A percentile compares a stretch with the other conserved stretches of the same genome.
Evolutionary conservation across 2,797 vertebrate species (phyloP).

Genomic region (Pristis pectinata): DNA sequence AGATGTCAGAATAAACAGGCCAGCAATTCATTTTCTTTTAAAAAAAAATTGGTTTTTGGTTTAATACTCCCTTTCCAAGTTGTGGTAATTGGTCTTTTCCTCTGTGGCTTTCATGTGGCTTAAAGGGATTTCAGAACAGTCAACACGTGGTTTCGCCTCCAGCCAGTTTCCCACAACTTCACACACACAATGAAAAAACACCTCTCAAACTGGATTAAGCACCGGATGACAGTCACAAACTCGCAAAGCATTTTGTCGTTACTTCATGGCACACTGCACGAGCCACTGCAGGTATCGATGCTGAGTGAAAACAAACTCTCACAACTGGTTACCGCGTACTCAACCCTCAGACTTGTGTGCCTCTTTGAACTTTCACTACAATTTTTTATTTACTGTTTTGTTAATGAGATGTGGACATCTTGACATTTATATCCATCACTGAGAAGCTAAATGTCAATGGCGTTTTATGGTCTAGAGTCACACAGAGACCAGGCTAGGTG

Average conservation of each 20-base stretch:
- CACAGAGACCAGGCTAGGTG: too few species aligned
- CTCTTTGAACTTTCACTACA: too few species aligned
- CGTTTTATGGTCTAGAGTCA: too few species aligned
- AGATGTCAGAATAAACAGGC: not conserved
- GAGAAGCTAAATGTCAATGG: too few species aligned
- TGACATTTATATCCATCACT: too few species aligned
- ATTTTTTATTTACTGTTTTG: too few species aligned
- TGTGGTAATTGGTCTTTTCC: not conserved
- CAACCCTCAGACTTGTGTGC: too few species aligned
- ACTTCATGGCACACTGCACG: not conserved
- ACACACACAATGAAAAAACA: not conserved
- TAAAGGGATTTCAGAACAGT: not conserved
- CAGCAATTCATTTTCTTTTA: not conserved
- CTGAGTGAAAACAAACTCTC: not conserved
- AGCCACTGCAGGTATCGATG: not conserved
- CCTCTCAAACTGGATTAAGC: not conserved
- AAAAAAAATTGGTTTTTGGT: not conserved
- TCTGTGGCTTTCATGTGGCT: not conserved
- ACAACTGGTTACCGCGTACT: not conserved
- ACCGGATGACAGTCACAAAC: slow-evolving; percentile 3
- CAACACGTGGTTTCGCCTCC: slow-evolving; percentile 2
- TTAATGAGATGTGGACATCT: too few species aligned
- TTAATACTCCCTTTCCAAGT: slow-evolving; percentile 16
- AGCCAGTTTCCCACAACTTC: slow-evolving; percentile 14
- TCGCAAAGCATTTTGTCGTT: not conserved